phyloP scores from a whole-genome alignment of 1,140 invertebrate genomes.

The Pachyrhynchus sulphureomaculatus region DNA sequence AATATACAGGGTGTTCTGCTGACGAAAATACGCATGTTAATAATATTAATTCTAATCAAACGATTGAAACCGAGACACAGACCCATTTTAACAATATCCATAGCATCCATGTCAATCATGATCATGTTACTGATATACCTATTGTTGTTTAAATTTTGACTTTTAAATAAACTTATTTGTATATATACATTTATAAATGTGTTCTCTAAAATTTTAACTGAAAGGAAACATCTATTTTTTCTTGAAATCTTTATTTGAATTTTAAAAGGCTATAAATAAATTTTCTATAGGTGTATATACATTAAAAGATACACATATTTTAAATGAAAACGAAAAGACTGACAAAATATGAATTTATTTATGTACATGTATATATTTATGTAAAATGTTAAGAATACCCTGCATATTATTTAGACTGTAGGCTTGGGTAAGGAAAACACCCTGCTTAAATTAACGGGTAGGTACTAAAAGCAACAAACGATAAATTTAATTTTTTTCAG shows the following conservation, averaged over 20 bases:
- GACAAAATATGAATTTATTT: constrained; percentile 32
- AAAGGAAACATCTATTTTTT: constrained; percentile 9
- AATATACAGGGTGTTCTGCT: constrained; percentile 30
- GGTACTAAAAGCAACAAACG: constrained; percentile 18
- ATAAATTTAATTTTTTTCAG: constrained; percentile 7
- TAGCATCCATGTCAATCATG: constrained; percentile 15
- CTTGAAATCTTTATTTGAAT: not conserved
- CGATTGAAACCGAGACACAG: constrained; percentile 9
- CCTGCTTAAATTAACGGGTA: constrained; percentile 28
- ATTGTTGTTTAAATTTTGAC: constrained; percentile 18
- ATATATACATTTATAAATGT: not conserved
- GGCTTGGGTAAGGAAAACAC: constrained; percentile 31
- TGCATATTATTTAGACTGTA: constrained; percentile 34
- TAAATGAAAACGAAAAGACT: constrained; percentile 33
- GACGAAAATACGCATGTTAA: constrained; percentile 16
- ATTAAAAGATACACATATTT: constrained; percentile 29
- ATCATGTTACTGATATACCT: constrained; percentile 17
- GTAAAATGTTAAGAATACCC: constrained; percentile 24
- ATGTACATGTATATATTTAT: constrained; percentile 22
- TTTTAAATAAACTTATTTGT: not conserved
- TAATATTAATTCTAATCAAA: constrained; percentile 9
- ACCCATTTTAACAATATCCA: constrained; percentile 21
- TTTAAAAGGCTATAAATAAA: not conserved
- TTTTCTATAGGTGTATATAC: constrained; percentile 11
- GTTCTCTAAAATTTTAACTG: not conserved